phyloP scores from a whole-genome alignment of 2,113 vertebrate species.

The Turnix velox region DNA sequence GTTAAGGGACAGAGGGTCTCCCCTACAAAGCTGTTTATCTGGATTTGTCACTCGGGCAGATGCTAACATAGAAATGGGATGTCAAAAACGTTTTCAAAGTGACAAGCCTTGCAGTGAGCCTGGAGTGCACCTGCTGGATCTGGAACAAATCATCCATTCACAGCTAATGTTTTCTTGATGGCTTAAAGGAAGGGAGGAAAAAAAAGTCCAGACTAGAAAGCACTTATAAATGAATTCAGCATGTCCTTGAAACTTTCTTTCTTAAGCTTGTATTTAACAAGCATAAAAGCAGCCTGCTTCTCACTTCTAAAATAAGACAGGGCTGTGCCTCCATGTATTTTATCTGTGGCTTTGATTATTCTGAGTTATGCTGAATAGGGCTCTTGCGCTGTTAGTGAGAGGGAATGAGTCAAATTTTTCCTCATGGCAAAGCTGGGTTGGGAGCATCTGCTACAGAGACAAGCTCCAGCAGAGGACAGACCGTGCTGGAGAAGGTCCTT shows the following conservation, averaged over 20 bases:
- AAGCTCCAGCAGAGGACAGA: too few species aligned
- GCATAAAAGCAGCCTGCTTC: neutral
- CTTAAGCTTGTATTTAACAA: neutral
- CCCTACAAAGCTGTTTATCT: constrained; percentile 32
- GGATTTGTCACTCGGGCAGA: constrained; percentile 42
- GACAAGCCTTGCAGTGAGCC: constrained; percentile 28
- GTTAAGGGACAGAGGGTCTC: neutral
- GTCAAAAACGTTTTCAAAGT: constrained; percentile 44
- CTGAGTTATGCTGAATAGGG: neutral
- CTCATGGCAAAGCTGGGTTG: neutral
- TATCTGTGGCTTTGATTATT: neutral
- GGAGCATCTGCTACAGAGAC: neutral
- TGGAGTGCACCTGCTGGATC: constrained; percentile 30
- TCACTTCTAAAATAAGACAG: neutral
- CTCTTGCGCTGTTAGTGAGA: neutral
- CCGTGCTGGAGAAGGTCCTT: too few species aligned
- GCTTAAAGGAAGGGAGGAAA: neutral
- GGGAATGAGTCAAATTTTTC: neutral
- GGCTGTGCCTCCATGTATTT: neutral
- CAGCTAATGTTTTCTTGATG: constrained; percentile 7
- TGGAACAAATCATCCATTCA: neutral
- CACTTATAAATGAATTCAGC: neutral
- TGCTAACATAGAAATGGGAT: neutral
- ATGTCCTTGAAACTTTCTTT: neutral
- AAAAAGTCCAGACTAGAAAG: neutral